A percentile compares a stretch with the other conserved stretches of the same genome.
These are phyloP conservation scores for Rhyzopertha dominica DNA, from an alignment of 1,140 invertebrate species.

Conservation along the genomic window DNA sequence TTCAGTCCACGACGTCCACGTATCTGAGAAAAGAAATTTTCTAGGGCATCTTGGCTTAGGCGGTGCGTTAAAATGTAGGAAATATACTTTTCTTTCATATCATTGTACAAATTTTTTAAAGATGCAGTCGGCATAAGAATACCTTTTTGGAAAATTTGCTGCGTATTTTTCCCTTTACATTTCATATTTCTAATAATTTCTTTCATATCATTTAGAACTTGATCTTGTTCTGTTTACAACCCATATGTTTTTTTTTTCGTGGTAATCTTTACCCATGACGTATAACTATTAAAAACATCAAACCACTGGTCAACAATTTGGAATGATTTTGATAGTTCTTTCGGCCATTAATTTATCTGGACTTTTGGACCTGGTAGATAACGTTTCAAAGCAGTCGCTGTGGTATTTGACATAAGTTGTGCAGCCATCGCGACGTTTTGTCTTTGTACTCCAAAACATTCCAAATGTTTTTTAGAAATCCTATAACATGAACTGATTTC, in stretches of 20 bases:
- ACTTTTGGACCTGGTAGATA: conserved; percentile 14
- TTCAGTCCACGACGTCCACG: neutral
- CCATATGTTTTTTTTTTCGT: conserved; percentile 19
- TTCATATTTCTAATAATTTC: conserved; percentile 11
- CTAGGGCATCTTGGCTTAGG: conserved; percentile 9
- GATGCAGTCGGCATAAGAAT: conserved; percentile 3
- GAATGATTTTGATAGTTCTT: conserved; percentile 13
- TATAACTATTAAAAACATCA: conserved; percentile 22
- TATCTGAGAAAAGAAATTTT: conserved; percentile 12
- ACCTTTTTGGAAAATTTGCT: conserved; percentile 11
- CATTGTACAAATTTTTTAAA: neutral
- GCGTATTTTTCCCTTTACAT: conserved; percentile 9
- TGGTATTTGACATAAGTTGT: conserved; percentile 19
- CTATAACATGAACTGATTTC: conserved; percentile 20
- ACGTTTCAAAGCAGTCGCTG: conserved; percentile 13
- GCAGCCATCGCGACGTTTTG: conserved; percentile 19
- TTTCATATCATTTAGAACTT: conserved; percentile 5
- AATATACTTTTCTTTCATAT: neutral
- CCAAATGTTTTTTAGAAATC: conserved; percentile 11
- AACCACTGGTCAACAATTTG: conserved; percentile 14
- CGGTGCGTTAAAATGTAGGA: conserved; percentile 1
- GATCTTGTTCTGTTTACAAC: conserved; percentile 3
- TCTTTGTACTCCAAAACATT: conserved; percentile 14
- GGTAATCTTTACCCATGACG: conserved; percentile 6
- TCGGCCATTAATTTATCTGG: no score